These are phyloP conservation scores for Lacanobia wlatinum DNA, from an alignment of 2,888 invertebrate genomes.

Conservation along the genomic window DNA sequence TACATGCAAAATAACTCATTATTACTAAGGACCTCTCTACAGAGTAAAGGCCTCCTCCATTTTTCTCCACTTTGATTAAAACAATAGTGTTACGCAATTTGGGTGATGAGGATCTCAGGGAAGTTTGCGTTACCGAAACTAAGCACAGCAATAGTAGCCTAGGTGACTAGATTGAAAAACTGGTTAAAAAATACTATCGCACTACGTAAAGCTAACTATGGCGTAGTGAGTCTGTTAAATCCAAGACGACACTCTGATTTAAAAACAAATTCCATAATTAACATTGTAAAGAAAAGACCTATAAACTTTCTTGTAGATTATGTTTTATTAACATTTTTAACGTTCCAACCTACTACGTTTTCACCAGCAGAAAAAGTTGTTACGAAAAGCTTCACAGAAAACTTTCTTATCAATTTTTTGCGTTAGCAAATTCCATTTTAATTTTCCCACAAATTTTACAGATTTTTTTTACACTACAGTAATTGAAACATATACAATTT, in stretches of 20 bases:
- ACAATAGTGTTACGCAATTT: too few species aligned
- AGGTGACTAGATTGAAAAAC: too few species aligned
- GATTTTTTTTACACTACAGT: too few species aligned
- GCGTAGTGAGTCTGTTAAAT: not conserved
- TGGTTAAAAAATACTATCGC: too few species aligned
- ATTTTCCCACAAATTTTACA: not conserved
- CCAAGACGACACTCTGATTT: not conserved
- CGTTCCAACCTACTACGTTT: not conserved
- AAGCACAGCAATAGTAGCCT: too few species aligned
- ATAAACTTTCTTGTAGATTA: not conserved
- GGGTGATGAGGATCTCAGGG: too few species aligned
- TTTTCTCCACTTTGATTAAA: too few species aligned
- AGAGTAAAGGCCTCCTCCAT: too few species aligned
- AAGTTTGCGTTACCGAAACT: too few species aligned
- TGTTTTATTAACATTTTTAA: not conserved
- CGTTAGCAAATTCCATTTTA: constrained; percentile 16
- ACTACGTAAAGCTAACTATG: too few species aligned
- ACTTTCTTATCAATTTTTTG: constrained; percentile 1
- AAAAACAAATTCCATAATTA: not conserved
- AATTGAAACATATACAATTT: not conserved
- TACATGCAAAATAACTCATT: too few species aligned
- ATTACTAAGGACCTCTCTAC: too few species aligned
- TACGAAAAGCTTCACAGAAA: not conserved
- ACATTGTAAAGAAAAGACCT: not conserved
- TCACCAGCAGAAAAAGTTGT: not conserved